Conservation (phyloP, 2,888 invertebrate genomes). For the Nasonovia ribisnigri region DNA sequence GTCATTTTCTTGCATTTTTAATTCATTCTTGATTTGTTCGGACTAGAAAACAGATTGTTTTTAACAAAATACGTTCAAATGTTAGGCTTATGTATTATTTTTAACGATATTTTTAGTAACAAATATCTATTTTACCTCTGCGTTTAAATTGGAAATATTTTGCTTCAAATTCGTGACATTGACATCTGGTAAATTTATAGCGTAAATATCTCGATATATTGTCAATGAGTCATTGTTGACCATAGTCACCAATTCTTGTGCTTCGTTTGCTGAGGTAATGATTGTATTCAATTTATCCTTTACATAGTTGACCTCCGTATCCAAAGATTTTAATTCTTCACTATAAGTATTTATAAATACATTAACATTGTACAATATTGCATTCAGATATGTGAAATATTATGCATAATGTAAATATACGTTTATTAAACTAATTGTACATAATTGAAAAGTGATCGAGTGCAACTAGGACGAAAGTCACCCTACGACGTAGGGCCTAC, state of each 20-base stretch:
- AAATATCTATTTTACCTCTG: slow-evolving; percentile 73
- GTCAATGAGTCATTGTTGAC: slow-evolving; percentile 87
- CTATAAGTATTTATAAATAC: slow-evolving; percentile 70
- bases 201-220: slow-evolving; percentile 83
- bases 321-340: slow-evolving; percentile 78
- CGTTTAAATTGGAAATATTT: slow-evolving; percentile 78
- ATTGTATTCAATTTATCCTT: slow-evolving; percentile 80
- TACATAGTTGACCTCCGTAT: slow-evolving; percentile 78
- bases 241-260: slow-evolving; percentile 78
- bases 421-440: not conserved
- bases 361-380: not conserved
- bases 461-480: not conserved
- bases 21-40: slow-evolving; percentile 45
- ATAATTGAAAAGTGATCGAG: not conserved
- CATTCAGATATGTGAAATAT: not conserved
- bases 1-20: slow-evolving; percentile 8
- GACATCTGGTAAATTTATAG: slow-evolving; percentile 82
- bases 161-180: slow-evolving; percentile 79
- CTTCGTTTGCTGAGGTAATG: slow-evolving; percentile 79
- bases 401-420: not conserved
- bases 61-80: not conserved
- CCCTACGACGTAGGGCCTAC: too few relatives aligned
- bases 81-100: not conserved
- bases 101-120: not conserved
- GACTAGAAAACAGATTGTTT: not conserved